Base-by-base conservation (phyloP, 2,797 vertebrate species). In the Nyctibius grandis region DNA sequence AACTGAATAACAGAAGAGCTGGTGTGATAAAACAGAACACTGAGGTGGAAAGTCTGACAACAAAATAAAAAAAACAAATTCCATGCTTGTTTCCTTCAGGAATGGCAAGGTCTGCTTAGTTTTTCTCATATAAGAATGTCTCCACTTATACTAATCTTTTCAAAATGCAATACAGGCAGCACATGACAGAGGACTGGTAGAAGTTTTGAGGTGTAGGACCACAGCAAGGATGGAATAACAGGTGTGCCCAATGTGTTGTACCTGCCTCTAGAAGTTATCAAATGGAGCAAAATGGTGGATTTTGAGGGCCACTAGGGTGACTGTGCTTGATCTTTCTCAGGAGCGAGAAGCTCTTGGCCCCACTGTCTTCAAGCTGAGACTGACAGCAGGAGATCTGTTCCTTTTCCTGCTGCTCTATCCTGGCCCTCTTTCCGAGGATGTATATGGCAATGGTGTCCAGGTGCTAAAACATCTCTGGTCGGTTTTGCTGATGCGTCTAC, bases 221-320 rank as follows among this genome's bases (percentile, higher is more conserved):
- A 33, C 9, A 69, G 26, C 14, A 80, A 25, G 15, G 44, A 59
- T 40, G 19, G 60, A 83, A 63, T 18, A 9, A 63, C 4, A 42
- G 3, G 19, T n/a, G 13, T 59, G 34, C 2, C 14, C 2, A 13
- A 21, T 0, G 0, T 9, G 11, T 25, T 70, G 7, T 75, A 13
- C 3, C 31, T 81, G 23, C 26, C 17, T 42, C 45, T 56, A 63
- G 48, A 96, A 60, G 15, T 20, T 17, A 73, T 45, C 33, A 76
- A 51, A 83, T 15, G 6, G 21, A 70, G 18, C 2, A 77, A 88
- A 91, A 44, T 29, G 9, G 21, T 22, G 2, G 25, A 56, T 56
- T 84, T 67, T 40, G 61, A 28, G 17, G 14, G 77, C 3, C 0
- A 22, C 31, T 26, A 51, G 0, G 2, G 2, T 17, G 18, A 11